These are phyloP conservation scores for Mandrillus leucophaeus DNA, from an alignment of 2,113 vertebrate species.

Conservation along the genomic window DNA sequence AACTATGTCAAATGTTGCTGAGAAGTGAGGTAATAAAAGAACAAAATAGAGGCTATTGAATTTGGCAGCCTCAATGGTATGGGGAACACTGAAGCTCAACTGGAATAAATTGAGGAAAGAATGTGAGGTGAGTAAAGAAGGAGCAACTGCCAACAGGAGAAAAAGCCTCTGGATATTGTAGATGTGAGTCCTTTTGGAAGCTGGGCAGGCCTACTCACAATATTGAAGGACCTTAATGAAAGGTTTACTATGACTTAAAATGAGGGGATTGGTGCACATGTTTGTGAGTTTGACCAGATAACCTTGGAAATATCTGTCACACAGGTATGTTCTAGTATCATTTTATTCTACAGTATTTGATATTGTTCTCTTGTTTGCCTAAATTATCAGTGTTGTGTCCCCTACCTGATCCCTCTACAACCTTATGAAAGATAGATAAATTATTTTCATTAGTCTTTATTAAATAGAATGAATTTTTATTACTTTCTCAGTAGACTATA, in stretches of 20 bases:
- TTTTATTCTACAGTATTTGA: not conserved
- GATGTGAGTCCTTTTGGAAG: not conserved
- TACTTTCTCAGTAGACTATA: constrained; percentile 52
- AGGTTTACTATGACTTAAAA: not conserved
- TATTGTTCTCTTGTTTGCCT: constrained; percentile 31
- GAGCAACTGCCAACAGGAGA: not conserved
- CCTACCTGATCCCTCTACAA: constrained; percentile 20
- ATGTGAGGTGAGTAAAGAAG: not conserved
- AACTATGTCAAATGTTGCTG: not conserved
- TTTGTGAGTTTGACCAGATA: not conserved
- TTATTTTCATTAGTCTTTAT: constrained; percentile 73
- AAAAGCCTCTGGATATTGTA: not conserved
- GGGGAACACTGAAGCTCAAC: not conserved
- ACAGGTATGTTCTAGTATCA: not conserved
- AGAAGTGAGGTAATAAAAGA: not conserved
- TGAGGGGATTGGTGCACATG: not conserved
- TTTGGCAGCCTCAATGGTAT: not conserved
- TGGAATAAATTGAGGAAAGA: not conserved
- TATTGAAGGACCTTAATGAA: not conserved
- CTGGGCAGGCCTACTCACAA: not conserved
- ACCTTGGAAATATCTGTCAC: constrained; percentile 20
- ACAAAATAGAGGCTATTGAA: not conserved
- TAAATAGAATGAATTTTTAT: constrained; percentile 69
- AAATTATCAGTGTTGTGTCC: constrained; percentile 15
- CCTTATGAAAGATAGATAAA: constrained; percentile 56